Percentiles rank a stretch among this genome's conserved stretches.
phyloP scores from a whole-genome alignment of 2,113 vertebrate genomes.

The Labeo catla region DNA sequence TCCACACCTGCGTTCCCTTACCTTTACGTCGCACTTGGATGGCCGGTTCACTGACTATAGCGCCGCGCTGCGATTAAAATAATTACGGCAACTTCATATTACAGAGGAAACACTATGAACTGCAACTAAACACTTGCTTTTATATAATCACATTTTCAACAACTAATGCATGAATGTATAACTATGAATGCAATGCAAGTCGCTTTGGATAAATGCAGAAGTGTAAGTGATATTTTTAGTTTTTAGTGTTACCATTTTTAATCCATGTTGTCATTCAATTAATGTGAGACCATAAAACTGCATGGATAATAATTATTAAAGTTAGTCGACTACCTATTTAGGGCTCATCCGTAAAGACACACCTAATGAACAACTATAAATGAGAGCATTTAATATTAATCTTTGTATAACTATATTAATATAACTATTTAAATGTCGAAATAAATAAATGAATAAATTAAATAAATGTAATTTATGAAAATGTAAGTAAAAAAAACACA shows the following conservation, averaged over 20 bases:
- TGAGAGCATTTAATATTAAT: not conserved
- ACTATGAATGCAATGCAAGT: not conserved
- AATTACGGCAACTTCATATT: not conserved
- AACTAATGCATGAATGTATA: not conserved
- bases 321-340: not conserved
- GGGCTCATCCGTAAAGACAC: not conserved
- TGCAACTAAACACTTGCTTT: not conserved
- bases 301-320: too few species aligned
- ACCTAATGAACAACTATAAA: not conserved
- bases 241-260: too few species aligned
- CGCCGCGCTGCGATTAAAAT: constrained; percentile 81
- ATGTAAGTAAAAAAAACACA: too few species aligned
- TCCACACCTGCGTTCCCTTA: constrained; percentile 94
- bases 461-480: too few species aligned
- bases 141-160: not conserved
- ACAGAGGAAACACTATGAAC: not conserved
- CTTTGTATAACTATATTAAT: too few species aligned
- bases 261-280: too few species aligned
- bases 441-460: too few species aligned
- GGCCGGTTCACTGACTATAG: constrained; percentile 95
- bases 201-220: not conserved
- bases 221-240: too few species aligned
- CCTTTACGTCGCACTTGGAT: constrained; percentile 93
- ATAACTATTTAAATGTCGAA: too few species aligned
- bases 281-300: too few species aligned